These are phyloP conservation scores for Cherax quadricarinatus DNA, from an alignment of 1,140 invertebrate genomes.

Conservation along the genomic window DNA sequence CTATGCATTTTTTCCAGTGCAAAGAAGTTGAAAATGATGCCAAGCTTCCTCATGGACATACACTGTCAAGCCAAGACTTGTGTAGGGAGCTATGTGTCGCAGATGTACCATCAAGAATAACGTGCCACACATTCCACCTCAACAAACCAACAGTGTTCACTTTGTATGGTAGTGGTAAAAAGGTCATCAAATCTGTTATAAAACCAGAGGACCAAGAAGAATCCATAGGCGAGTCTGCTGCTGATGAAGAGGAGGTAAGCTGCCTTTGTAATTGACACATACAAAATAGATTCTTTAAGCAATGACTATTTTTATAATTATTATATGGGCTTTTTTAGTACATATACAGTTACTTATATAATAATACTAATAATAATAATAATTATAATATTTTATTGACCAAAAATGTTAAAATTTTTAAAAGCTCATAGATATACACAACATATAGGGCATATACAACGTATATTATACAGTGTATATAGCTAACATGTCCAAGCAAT, in stretches of 20 bases:
- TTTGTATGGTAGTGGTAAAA: neutral
- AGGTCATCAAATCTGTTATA: conserved; percentile 38
- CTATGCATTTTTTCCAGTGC: neutral
- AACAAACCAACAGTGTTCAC: conserved; percentile 59
- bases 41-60: neutral
- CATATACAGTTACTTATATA: no score
- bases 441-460: no score
- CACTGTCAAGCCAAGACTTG: neutral
- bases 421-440: no score
- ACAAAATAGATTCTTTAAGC: no score
- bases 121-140: conserved; percentile 56
- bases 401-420: no score
- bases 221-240: neutral
- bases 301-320: no score
- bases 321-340: no score
- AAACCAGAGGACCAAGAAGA: conserved; percentile 25
- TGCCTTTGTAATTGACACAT: no score
- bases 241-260: conserved; percentile 38
- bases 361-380: no score
- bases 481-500: no score
- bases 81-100: conserved; percentile 42
- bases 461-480: no score
- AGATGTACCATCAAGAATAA: conserved; percentile 27
- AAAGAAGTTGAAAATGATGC: neutral
- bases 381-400: no score